phyloP scores from a whole-genome alignment of 1,140 invertebrate species.

The Platyscapa corneri region DNA sequence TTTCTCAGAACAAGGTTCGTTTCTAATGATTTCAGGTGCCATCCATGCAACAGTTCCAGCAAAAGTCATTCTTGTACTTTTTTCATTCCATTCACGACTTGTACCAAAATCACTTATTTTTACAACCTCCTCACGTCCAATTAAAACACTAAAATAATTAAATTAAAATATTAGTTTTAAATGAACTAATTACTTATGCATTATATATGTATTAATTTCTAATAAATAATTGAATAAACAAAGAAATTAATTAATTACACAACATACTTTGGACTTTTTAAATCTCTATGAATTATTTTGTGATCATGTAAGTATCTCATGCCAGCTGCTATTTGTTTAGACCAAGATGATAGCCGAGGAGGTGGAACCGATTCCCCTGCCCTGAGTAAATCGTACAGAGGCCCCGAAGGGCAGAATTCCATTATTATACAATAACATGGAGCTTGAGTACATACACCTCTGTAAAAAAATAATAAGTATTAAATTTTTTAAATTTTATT shows the following conservation, averaged over 20 bases:
- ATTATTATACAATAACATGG: slow-evolving; percentile 97
- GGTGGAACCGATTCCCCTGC: slow-evolving; percentile 89
- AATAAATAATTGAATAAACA: not conserved
- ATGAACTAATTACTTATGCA: not conserved
- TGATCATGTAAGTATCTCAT: slow-evolving; percentile 97
- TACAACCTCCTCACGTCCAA: slow-evolving; percentile 90
- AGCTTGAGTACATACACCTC: slow-evolving; percentile 94
- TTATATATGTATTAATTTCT: too few relatives aligned
- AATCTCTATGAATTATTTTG: slow-evolving; percentile 98
- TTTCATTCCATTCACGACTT: slow-evolving; percentile 94
- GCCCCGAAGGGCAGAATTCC: slow-evolving; percentile 97
- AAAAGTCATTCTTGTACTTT: slow-evolving; percentile 97
- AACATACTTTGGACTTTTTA: slow-evolving; percentile 96
- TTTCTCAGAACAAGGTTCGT: slow-evolving; percentile 96
- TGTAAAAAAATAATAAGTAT: slow-evolving; percentile 68
- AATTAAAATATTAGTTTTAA: not conserved
- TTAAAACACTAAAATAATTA: slow-evolving; percentile 84
- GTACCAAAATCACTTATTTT: slow-evolving; percentile 99
- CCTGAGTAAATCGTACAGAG: slow-evolving; percentile 92
- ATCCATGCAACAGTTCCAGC: slow-evolving; percentile 99
- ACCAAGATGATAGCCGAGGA: slow-evolving; percentile 90
- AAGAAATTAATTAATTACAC: too few relatives aligned
- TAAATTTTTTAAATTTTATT: slow-evolving; percentile 6
- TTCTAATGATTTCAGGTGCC: slow-evolving; percentile 98
- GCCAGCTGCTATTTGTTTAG: slow-evolving; percentile 95